Evolutionary conservation across 2,888 invertebrate genomes (phyloP).

Genomic region (Autographa pulchrina): DNA sequence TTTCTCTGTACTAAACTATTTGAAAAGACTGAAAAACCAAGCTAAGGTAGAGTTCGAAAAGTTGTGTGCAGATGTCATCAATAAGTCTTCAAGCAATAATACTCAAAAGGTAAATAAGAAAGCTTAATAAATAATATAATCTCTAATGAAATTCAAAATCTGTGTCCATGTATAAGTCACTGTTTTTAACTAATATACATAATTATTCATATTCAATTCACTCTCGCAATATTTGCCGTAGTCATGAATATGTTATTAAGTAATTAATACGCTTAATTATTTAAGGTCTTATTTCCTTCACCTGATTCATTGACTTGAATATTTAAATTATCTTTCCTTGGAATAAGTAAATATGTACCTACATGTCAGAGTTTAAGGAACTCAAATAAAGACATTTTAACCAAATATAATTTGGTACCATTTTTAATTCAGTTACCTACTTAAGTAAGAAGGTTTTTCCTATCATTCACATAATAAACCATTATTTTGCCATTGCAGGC

Average conservation of each 20-base stretch:
- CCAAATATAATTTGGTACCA: too few relatives aligned
- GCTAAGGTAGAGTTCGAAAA: conserved; percentile 97
- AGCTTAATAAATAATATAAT: too few relatives aligned
- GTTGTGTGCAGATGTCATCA: conserved; percentile 94
- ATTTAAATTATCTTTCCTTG: too few relatives aligned
- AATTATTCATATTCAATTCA: conserved; percentile 4
- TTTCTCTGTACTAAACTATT: conserved; percentile 97
- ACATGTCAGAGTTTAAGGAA: too few relatives aligned
- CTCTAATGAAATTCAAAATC: not conserved
- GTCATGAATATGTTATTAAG: too few relatives aligned
- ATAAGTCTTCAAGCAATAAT: conserved; percentile 89
- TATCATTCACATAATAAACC: not conserved
- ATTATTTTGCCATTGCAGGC: conserved; percentile 82
- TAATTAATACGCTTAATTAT: too few relatives aligned
- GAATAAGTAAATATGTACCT: too few relatives aligned
- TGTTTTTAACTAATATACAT: not conserved
- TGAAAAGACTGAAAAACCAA: conserved; percentile 98
- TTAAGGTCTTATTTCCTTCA: too few relatives aligned
- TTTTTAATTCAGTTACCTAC: too few relatives aligned
- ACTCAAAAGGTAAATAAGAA: conserved; percentile 82
- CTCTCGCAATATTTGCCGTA: not conserved
- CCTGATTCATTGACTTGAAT: too few relatives aligned
- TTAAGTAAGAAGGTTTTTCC: too few relatives aligned
- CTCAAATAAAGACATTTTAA: too few relatives aligned
- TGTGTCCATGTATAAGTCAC: not conserved